phyloP scores from a whole-genome alignment of 2,888 invertebrate species.

The Autographa gamma region DNA sequence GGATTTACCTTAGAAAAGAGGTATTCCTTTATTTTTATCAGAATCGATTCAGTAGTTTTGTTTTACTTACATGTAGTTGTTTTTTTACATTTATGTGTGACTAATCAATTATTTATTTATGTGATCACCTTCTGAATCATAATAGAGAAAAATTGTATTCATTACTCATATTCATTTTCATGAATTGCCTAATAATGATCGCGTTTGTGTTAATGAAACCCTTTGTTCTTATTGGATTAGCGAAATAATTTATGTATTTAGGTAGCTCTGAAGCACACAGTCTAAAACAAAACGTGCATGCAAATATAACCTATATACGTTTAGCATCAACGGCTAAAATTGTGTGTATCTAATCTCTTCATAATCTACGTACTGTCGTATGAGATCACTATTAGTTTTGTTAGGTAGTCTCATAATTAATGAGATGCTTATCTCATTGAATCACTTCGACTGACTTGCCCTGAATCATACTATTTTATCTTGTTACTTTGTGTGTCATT shows the following conservation, averaged over 20 bases:
- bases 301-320: background rate
- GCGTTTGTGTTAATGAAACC: slow-evolving; percentile 1
- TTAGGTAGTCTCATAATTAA: slow-evolving; percentile 20
- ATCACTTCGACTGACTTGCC: slow-evolving; percentile 37
- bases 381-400: slow-evolving; percentile 7
- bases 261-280: slow-evolving; percentile 12
- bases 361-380: background rate
- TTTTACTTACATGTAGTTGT: too few species aligned
- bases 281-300: background rate
- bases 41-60: too few species aligned
- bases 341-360: background rate
- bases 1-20: too few species aligned
- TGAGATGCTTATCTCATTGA: slow-evolving; percentile 50
- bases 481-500: slow-evolving; percentile 38
- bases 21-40: too few species aligned
- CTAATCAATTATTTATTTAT: too few species aligned
- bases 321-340: background rate
- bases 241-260: slow-evolving; percentile 7
- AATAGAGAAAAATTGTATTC: background rate
- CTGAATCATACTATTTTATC: slow-evolving; percentile 42
- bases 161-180: background rate
- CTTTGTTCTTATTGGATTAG: slow-evolving; percentile 7
- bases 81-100: too few species aligned
- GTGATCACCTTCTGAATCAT: background rate
- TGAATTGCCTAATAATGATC: slow-evolving; percentile 3